A percentile compares a stretch with the other conserved stretches of the same genome.
These are phyloP conservation scores for Nemopilema nomurai DNA, from an alignment of 30 jellyfish, hydroid and myxozoan genomes.

Conservation along the genomic window DNA sequence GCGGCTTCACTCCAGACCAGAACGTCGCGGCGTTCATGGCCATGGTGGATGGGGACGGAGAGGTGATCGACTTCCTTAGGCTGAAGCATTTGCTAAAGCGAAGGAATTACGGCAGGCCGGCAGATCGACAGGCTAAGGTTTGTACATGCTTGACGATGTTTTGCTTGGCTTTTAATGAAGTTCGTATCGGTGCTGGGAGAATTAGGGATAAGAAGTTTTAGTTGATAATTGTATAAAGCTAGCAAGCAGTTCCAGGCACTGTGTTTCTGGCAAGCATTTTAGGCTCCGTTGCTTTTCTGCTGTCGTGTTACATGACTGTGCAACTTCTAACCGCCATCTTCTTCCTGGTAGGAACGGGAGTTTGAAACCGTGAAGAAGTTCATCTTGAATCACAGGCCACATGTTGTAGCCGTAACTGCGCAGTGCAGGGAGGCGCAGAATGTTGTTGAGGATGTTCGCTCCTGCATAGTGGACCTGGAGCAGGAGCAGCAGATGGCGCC, in stretches of 20 bases:
- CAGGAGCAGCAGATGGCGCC: slow-evolving; percentile 92
- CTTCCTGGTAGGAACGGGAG: slow-evolving; percentile 62
- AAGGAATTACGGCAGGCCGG: slow-evolving; percentile 47
- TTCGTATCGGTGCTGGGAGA: too few relatives aligned
- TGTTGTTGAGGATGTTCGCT: slow-evolving; percentile 83
- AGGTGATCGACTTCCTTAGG: slow-evolving; percentile 85
- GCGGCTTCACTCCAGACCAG: slow-evolving; percentile 84
- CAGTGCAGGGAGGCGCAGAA: slow-evolving; percentile 88
- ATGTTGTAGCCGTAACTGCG: slow-evolving; percentile 89
- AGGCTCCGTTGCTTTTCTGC: too few relatives aligned
- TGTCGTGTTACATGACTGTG: background rate
- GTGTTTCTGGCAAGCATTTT: too few relatives aligned
- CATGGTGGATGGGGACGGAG: slow-evolving; percentile 95
- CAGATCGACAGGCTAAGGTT: slow-evolving; percentile 84
- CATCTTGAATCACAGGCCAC: slow-evolving; percentile 86
- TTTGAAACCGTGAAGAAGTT: slow-evolving; percentile 78
- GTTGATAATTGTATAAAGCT: too few relatives aligned
- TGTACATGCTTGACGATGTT: background rate
- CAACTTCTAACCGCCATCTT: background rate
- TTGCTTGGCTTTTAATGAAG: too few relatives aligned
- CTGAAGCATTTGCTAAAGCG: slow-evolving; percentile 73
- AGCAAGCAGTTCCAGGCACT: too few relatives aligned
- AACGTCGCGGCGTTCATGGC: slow-evolving; percentile 81
- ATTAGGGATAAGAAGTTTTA: too few relatives aligned
- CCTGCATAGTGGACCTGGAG: slow-evolving; percentile 69